phyloP scores from a whole-genome alignment of 2,888 invertebrate species.

The Coecobrya sp. region DNA sequence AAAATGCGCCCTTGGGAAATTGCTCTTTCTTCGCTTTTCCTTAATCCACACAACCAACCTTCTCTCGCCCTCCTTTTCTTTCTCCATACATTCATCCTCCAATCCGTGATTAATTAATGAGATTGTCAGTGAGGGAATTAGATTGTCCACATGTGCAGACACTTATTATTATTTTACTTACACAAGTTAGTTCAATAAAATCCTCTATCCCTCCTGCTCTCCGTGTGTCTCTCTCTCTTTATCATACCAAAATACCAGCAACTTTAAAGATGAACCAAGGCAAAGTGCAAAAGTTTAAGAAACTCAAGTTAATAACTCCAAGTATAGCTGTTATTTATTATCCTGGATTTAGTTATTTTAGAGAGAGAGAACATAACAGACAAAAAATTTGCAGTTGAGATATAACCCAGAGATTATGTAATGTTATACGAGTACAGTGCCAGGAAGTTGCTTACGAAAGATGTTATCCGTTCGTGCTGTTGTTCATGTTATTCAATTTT shows the following conservation, averaged over 20 bases:
- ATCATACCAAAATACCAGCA: no score
- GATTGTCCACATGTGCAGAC: not conserved
- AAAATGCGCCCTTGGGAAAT: conserved; percentile 45
- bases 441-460: no score
- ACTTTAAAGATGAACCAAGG: no score
- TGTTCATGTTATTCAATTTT: not conserved
- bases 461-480: not conserved
- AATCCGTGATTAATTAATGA: conserved; percentile 70
- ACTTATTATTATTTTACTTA: not conserved
- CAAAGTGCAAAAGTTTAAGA: no score
- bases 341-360: no score
- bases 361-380: no score
- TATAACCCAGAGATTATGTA: no score
- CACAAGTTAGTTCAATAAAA: conserved; percentile 16
- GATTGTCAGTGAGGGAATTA: conserved; percentile 64
- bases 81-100: not conserved
- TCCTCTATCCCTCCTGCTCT: not conserved
- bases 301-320: no score
- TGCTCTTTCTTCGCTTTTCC: not conserved
- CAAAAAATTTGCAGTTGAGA: no score
- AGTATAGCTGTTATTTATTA: no score
- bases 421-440: no score
- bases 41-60: conserved; percentile 7
- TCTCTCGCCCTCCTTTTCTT: not conserved
- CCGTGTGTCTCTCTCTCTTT: no score